Base-by-base conservation (phyloP, 2,797 vertebrate genomes). In the Peromyscus aztecus region DNA sequence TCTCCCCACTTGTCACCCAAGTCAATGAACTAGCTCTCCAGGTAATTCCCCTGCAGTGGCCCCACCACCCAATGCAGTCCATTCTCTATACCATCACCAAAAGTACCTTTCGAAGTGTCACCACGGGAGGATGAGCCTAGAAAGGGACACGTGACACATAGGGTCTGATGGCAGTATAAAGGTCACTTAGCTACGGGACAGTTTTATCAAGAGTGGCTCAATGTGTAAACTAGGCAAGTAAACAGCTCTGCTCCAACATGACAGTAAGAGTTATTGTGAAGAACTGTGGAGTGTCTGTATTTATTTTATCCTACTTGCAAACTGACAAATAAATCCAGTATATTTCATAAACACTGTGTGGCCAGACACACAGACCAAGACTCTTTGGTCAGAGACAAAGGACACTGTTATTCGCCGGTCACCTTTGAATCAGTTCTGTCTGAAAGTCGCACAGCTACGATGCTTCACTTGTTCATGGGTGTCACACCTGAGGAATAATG, bases 291-390 rank as follows among this genome's bases (percentile, higher is more conserved):
- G 12, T 1, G 6, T 81, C 61, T 90, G 52, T 61, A 19, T 86
- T 93, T 78, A 29, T 91, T 96, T 94, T 59, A 77, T 19, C 23
- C 19, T 80, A 59, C 10, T 77, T 63, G 11, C 3, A 95, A 88
- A 80, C 9, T 69, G 49, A 85, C 52, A 86, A 75, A 2, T 71
- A 87, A 89, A 43, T 14, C 78, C 49, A 67, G 31, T 34, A 12
- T 61, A 61, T 86, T 69, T 65, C 61, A 83, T n/a, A 73, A 63
- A 85, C 65, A 29, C 24, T 80, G 55, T 57, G 55, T 57, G 29
- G 73, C 61, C 84, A 92, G 67, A 91, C 21, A 88, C 55, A 34
- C 2, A 9, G 91, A 40, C 21, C 71, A 40, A 40, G 46, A 73
- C 23, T 57, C 19, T 29, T 77, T 7, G 49, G 8, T 46, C 57